These are phyloP conservation scores for Itoplectis maculator DNA, from an alignment of 2,888 invertebrate species.

Conservation along the genomic window DNA sequence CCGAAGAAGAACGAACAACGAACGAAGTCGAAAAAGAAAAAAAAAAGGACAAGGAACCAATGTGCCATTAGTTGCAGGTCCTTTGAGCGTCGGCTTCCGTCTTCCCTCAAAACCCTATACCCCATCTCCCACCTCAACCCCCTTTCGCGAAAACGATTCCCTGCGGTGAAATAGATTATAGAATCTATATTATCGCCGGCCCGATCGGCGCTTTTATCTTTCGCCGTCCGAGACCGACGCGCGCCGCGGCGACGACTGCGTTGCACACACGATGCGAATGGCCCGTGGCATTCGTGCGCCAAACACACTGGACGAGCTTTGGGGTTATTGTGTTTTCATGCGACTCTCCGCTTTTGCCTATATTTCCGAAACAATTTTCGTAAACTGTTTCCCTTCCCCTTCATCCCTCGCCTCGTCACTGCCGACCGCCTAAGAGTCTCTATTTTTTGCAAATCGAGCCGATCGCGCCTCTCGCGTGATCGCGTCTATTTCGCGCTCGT, in stretches of 20 bases:
- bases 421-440: constrained; percentile 23
- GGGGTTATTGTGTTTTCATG: background rate
- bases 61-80: constrained; percentile 50
- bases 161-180: constrained; percentile 67
- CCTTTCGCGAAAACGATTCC: constrained; percentile 57
- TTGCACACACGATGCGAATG: constrained; percentile 50
- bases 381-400: background rate
- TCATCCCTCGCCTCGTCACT: background rate
- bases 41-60: background rate
- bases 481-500: constrained; percentile 58
- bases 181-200: constrained; percentile 61
- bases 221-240: background rate
- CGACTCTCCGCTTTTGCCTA: constrained; percentile 6
- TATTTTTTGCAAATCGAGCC: constrained; percentile 74
- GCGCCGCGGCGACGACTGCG: constrained; percentile 17
- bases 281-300: constrained; percentile 59
- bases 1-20: constrained; percentile 39
- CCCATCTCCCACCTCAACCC: no score
- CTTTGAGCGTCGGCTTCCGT: constrained; percentile 65
- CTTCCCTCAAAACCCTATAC: no score
- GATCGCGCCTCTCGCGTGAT: constrained; percentile 78
- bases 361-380: constrained; percentile 70
- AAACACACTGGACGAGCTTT: constrained; percentile 27
- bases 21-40: no score
- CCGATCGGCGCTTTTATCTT: constrained; percentile 17